Base-by-base conservation (phyloP, 2,113 vertebrate genomes). In the Malaclemys terrapin region DNA sequence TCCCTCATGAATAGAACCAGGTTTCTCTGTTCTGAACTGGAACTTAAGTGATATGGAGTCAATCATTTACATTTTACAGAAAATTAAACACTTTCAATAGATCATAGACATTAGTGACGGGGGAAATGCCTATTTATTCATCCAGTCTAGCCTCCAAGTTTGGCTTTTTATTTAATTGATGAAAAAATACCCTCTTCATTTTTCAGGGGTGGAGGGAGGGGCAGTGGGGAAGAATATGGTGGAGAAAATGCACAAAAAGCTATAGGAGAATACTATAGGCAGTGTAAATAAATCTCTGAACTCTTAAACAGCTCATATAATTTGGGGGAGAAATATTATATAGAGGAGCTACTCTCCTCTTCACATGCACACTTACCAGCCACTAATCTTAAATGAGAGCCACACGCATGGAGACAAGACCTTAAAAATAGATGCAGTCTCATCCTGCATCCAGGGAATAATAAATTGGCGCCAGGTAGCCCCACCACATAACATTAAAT, bases 11-110 rank as follows among this genome's bases (percentile, higher is more conserved):
- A 78, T 78, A 78, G 24, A 85, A 59, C 24, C 88, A 89, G 89
- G 72, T 79, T 76, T 94, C 83, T 83, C 47, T 80, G 92, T 89
- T 88, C 83, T 95, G 54, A 92, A 54, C 90, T 95, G 87, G 79
- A 96, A 83, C n/a, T 94, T 57, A 81, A 87, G n/a, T 47, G 22
- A 47, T 89, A 82, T 47, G 88, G 86, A 92, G 80, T 82, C 94
- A 94, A 87, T 76, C 27, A 92, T 94, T 88, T 88, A 84, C 27
- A 86, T 88, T 84, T 94, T 80, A 95, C 24, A 92, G 3, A 78
- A 62, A 1, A 35, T 38, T 54, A 69, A 87, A 38, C 10, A 27
- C 87, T 78, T 72, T 65, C 80, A 35, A 49, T 89, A 50, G 16
- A 1, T 24, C 72, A 56, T 85, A 87, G 49, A 88, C 89, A 13